A percentile compares a stretch with the other conserved stretches of the same genome.
Conservation (phyloP, 2,888 invertebrate genomes). For the Silvanus unidentatus region DNA sequence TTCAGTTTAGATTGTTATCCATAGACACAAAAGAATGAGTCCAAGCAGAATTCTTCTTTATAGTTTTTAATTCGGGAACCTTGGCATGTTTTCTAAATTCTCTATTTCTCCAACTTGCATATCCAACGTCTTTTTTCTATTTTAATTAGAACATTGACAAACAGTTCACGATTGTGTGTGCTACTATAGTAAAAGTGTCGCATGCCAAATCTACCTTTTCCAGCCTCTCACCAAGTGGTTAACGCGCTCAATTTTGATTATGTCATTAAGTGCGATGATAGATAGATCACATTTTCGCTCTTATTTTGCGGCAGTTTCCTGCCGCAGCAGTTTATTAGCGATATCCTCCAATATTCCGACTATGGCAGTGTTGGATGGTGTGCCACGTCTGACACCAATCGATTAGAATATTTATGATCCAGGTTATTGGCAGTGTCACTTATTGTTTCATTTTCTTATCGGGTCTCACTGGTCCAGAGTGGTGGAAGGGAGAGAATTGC, state of each 20-base stretch:
- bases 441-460: constrained; percentile 4
- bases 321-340: constrained; percentile 32
- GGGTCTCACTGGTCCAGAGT: too few relatives aligned
- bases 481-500: too few relatives aligned
- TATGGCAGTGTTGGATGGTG: too few relatives aligned
- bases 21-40: constrained; percentile 24
- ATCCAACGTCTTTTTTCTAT: too few relatives aligned
- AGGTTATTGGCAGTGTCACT: constrained; percentile 3
- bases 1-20: constrained; percentile 23
- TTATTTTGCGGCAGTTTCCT: constrained; percentile 30
- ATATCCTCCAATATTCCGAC: constrained; percentile 20
- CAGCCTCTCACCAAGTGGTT: constrained; percentile 36
- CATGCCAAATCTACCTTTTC: constrained; percentile 40
- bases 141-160: neutral
- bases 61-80: neutral
- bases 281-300: constrained; percentile 42
- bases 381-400: constrained; percentile 30
- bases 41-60: constrained; percentile 23
- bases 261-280: constrained; percentile 39
- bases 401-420: constrained; percentile 29
- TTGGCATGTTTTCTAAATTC: too few relatives aligned
- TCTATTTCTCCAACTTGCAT: too few relatives aligned
- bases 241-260: constrained; percentile 38
- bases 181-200: constrained; percentile 10
- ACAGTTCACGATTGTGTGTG: neutral